These are phyloP conservation scores for Psammodynastes pulverulentus DNA, from an alignment of 2,113 vertebrate genomes.

Conservation along the genomic window DNA sequence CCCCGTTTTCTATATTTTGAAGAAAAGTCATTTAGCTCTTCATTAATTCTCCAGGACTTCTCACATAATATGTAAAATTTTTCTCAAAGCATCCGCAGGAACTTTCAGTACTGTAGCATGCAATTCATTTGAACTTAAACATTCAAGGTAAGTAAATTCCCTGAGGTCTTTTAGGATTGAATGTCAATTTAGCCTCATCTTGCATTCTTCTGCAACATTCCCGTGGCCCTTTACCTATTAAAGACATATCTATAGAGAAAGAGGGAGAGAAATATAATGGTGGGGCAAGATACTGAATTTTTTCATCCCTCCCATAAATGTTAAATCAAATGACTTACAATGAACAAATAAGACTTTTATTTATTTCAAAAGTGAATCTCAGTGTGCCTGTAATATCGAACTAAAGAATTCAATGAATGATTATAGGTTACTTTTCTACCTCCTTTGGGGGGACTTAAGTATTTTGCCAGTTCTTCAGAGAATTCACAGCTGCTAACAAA, in stretches of 20 bases:
- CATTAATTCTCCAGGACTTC: not conserved
- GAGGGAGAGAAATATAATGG: not conserved
- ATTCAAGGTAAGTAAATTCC: not conserved
- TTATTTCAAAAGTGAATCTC: not conserved
- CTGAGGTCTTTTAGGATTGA: not conserved
- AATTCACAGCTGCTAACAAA: not conserved
- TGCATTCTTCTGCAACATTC: not conserved
- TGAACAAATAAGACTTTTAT: not conserved
- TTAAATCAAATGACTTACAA: not conserved
- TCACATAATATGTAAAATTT: not conserved
- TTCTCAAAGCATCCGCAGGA: not conserved
- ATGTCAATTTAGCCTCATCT: not conserved
- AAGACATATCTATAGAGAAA: not conserved
- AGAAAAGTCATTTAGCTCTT: not conserved
- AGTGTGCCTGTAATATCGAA: not conserved
- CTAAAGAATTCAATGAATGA: not conserved
- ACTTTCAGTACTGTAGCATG: not conserved
- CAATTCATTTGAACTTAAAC: not conserved
- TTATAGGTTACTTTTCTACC: not conserved
- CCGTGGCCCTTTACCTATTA: not conserved
- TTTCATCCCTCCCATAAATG: not conserved
- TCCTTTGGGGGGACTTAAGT: not conserved
- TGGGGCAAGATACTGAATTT: not conserved
- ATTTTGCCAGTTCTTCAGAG: not conserved
- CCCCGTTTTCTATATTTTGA: not conserved